Evolutionary conservation across 2,888 invertebrate species (phyloP).

Genomic region (Campoplex nolae): DNA sequence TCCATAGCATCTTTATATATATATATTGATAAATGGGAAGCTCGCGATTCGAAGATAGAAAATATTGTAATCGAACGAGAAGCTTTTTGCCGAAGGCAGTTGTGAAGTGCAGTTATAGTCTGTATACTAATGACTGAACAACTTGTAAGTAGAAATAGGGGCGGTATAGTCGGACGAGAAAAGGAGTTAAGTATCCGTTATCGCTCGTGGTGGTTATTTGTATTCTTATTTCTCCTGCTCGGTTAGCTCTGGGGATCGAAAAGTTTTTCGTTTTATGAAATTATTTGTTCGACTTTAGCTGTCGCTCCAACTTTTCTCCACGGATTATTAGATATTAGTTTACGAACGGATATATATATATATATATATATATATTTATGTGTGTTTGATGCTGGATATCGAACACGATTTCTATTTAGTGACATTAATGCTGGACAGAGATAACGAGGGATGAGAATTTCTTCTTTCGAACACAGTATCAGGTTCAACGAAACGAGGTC

Average conservation of each 20-base stretch:
- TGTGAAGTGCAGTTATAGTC: constrained; percentile 47
- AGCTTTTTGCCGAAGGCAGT: constrained; percentile 21
- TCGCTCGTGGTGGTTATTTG: constrained; percentile 1
- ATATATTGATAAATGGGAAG: neutral
- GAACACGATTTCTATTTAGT: constrained; percentile 45
- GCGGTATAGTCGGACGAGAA: constrained; percentile 31
- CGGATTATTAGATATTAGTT: constrained; percentile 23
- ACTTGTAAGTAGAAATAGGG: constrained; percentile 13
- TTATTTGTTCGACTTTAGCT: constrained; percentile 34
- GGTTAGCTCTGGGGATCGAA: neutral
- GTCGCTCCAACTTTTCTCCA: neutral
- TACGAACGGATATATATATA: constrained; percentile 7
- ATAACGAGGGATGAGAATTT: constrained; percentile 15
- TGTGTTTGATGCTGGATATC: constrained; percentile 28
- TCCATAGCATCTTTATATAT: neutral
- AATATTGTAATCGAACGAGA: neutral
- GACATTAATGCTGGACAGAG: constrained; percentile 29
- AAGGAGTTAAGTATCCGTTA: constrained; percentile 21
- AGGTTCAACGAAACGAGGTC: constrained; percentile 73
- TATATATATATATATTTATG: no score
- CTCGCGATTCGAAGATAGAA: neutral
- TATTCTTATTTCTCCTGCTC: constrained; percentile 1
- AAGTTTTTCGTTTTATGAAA: constrained; percentile 50
- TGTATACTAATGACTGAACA: neutral
- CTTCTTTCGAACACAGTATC: constrained; percentile 49